Evolutionary conservation across 2,113 vertebrate species (phyloP).

Genomic region (Aldabrachelys gigantea): DNA sequence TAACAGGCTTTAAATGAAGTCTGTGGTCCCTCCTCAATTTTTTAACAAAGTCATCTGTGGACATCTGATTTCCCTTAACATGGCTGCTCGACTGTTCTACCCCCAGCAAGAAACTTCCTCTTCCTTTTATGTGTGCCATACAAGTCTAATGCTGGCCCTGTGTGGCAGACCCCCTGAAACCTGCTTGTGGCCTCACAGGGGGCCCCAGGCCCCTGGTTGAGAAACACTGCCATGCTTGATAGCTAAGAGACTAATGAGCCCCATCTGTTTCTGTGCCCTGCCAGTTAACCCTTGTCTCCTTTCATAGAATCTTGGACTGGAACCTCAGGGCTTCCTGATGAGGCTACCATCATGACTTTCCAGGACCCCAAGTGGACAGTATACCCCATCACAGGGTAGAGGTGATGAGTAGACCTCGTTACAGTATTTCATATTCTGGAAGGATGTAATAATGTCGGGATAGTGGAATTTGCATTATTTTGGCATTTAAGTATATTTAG

Average conservation of each 20-base stretch:
- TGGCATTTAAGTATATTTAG: neutral
- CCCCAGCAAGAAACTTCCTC: neutral
- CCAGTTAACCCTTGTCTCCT: neutral
- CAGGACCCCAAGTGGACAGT: accelerated
- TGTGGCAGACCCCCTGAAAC: too few relatives aligned
- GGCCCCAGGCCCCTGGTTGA: too few relatives aligned
- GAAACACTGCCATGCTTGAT: neutral
- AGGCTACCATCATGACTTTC: neutral
- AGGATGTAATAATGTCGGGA: neutral
- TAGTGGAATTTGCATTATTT: neutral
- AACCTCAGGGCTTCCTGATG: neutral
- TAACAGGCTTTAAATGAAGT: neutral
- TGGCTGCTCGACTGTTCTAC: neutral
- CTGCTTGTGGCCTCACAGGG: too few relatives aligned
- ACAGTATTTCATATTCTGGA: neutral
- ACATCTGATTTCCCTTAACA: neutral
- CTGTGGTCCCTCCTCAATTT: neutral
- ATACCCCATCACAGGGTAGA: neutral
- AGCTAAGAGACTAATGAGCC: neutral
- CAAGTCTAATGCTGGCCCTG: too few relatives aligned
- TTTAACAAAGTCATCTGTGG: neutral
- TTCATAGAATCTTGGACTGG: neutral
- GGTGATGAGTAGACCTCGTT: neutral
- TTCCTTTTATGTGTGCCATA: neutral
- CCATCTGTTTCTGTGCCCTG: neutral